A percentile compares a stretch with the other conserved stretches of the same genome.
Evolutionary conservation across 2,888 invertebrate genomes (phyloP).

Genomic region (Macrosoma leucophasiata): DNA sequence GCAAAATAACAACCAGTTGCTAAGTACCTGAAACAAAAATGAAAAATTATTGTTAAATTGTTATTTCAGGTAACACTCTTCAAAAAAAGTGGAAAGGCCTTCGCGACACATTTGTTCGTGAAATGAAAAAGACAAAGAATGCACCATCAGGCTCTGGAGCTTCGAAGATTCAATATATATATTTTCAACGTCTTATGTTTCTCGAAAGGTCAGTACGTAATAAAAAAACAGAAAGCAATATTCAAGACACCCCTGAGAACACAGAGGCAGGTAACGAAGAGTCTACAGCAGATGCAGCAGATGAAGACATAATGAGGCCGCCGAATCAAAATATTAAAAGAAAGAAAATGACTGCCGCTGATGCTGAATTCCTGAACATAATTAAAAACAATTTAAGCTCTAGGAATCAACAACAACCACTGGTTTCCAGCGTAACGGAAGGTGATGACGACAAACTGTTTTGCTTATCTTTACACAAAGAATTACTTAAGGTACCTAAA

Average conservation of each 20-base stretch:
- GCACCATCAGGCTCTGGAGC: constrained; percentile 20
- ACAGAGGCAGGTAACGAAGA: constrained; percentile 7
- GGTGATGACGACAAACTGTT: too few species aligned
- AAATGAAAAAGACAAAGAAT: constrained; percentile 20
- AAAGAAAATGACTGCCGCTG: constrained; percentile 12
- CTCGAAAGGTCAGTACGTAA: constrained; percentile 15
- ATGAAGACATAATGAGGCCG: constrained; percentile 14
- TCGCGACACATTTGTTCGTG: constrained; percentile 10
- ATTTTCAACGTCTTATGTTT: constrained; percentile 17
- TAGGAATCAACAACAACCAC: constrained; percentile 12
- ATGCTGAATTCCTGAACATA: constrained; percentile 13
- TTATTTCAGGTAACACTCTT: not conserved
- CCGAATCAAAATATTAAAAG: constrained; percentile 16
- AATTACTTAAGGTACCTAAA: constrained; percentile 16
- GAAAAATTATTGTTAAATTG: constrained; percentile 4
- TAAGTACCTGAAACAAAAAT: constrained; percentile 5
- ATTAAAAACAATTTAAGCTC: constrained; percentile 16
- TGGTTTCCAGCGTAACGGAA: constrained; percentile 9
- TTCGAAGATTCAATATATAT: constrained; percentile 17
- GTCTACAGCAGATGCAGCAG: too few species aligned
- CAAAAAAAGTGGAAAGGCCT: constrained; percentile 14
- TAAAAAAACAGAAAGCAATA: constrained; percentile 14
- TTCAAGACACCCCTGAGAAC: constrained; percentile 10
- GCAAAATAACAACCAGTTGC: constrained; percentile 6
- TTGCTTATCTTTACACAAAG: too few species aligned